These are phyloP conservation scores for Anaspis maculata DNA, from an alignment of 2,888 invertebrate genomes.

Conservation along the genomic window DNA sequence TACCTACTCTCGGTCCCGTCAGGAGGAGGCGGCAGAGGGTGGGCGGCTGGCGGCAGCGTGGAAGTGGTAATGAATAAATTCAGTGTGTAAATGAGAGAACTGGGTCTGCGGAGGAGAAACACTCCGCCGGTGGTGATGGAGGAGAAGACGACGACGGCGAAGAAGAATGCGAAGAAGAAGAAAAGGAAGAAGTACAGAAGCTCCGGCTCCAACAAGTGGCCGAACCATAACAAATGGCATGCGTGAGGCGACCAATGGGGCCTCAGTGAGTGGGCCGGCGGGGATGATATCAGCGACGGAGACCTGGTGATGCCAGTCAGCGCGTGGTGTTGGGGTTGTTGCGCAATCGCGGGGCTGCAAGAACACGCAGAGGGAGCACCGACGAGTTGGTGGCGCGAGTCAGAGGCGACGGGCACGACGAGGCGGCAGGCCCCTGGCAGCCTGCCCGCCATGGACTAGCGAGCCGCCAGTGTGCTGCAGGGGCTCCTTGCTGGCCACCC, in stretches of 20 bases:
- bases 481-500: constrained; percentile 33
- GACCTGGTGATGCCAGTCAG: constrained; percentile 31
- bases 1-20: no score
- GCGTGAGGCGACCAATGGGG: constrained; percentile 35
- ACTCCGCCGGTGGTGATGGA: no score
- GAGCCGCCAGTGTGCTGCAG: constrained; percentile 33
- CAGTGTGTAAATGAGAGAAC: no score
- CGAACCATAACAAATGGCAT: constrained; percentile 28
- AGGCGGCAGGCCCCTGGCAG: constrained; percentile 39
- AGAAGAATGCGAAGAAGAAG: no score
- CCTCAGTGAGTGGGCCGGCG: constrained; percentile 31
- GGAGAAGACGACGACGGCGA: no score
- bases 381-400: constrained; percentile 30
- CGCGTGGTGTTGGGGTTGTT: constrained; percentile 33
- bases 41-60: no score
- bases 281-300: constrained; percentile 33
- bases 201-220: constrained; percentile 30
- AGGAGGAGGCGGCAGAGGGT: no score
- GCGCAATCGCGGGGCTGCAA: constrained; percentile 33
- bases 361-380: constrained; percentile 18
- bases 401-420: constrained; percentile 41
- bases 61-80: no score
- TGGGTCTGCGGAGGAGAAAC: no score
- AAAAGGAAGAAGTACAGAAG: no score
- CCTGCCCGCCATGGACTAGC: constrained; percentile 34